A percentile compares a stretch with the other conserved stretches of the same genome.
phyloP scores from a whole-genome alignment of 2,888 invertebrate genomes.

The Drosophila tripunctata region DNA sequence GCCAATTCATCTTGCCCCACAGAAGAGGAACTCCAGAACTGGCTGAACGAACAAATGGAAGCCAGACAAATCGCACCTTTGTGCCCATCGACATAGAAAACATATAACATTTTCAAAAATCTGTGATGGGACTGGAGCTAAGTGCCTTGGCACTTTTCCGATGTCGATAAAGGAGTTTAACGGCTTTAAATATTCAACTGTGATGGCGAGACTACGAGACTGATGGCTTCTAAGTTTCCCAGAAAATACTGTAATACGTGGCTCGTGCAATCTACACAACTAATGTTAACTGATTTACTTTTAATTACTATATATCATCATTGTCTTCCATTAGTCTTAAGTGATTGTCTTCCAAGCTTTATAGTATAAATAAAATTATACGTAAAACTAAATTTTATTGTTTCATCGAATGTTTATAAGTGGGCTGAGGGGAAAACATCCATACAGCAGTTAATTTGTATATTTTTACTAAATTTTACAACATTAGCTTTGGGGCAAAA shows the following conservation, averaged over 20 bases:
- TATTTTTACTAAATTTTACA: too few species aligned
- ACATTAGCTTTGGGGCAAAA: too few species aligned
- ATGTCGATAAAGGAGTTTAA: conserved; percentile 37
- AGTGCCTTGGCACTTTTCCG: background rate
- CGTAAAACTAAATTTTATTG: background rate
- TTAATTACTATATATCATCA: conserved; percentile 37
- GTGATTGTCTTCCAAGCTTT: conserved; percentile 60
- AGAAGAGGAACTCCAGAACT: conserved; percentile 71
- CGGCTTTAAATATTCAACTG: conserved; percentile 60
- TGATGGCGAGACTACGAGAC: conserved; percentile 65
- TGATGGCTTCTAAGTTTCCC: conserved; percentile 23
- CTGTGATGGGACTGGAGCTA: conserved; percentile 57
- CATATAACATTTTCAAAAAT: conserved; percentile 8
- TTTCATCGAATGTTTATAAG: background rate
- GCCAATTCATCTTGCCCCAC: conserved; percentile 29
- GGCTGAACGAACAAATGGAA: conserved; percentile 65
- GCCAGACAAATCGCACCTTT: background rate
- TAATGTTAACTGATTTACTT: background rate
- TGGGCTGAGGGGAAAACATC: too few species aligned
- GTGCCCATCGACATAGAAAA: conserved; percentile 2
- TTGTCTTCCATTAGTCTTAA: conserved; percentile 54
- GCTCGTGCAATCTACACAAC: conserved; percentile 34
- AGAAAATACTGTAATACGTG: conserved; percentile 7
- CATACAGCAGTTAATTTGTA: too few species aligned
- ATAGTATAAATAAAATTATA: conserved; percentile 53